These are phyloP conservation scores for Drosophila arizonae DNA, from an alignment of 1,140 invertebrate species.

Conservation along the genomic window DNA sequence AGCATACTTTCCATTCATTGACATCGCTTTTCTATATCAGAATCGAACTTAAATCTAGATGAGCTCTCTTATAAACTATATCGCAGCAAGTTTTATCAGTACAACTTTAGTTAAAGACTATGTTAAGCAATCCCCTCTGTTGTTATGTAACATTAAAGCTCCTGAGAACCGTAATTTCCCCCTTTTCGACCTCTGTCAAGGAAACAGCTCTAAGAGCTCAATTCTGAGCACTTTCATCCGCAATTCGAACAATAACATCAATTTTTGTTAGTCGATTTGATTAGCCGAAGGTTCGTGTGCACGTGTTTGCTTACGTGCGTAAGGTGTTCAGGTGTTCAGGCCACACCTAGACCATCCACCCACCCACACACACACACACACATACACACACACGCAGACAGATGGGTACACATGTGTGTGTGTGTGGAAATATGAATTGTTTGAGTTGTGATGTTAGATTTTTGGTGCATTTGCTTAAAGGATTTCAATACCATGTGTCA, in stretches of 20 bases:
- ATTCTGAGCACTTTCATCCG: slow-evolving; percentile 4
- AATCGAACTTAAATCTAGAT: too few species aligned
- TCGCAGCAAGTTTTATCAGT: too few species aligned
- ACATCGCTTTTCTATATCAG: too few species aligned
- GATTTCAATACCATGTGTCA: neutral
- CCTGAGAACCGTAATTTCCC: too few species aligned
- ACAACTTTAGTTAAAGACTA: too few species aligned
- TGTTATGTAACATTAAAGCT: too few species aligned
- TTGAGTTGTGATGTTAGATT: neutral
- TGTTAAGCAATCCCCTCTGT: too few species aligned
- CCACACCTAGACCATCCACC: neutral
- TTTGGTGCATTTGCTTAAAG: slow-evolving; percentile 2
- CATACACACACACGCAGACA: neutral
- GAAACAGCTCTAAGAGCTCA: slow-evolving; percentile 19
- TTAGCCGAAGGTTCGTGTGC: slow-evolving; percentile 49
- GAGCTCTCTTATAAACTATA: too few species aligned
- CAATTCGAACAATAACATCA: slow-evolving; percentile 41
- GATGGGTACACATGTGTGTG: neutral
- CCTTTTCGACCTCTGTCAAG: too few species aligned
- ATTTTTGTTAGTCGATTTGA: slow-evolving; percentile 68
- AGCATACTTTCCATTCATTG: too few species aligned
- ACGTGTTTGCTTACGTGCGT: slow-evolving; percentile 1
- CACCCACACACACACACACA: neutral
- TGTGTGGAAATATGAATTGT: neutral
- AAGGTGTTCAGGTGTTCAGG: slow-evolving; percentile 1